Evolutionary conservation across 1,140 invertebrate genomes (phyloP), one percentile per base, ranked within the genome.

Genomic region (Amyelois transitella): DNA sequence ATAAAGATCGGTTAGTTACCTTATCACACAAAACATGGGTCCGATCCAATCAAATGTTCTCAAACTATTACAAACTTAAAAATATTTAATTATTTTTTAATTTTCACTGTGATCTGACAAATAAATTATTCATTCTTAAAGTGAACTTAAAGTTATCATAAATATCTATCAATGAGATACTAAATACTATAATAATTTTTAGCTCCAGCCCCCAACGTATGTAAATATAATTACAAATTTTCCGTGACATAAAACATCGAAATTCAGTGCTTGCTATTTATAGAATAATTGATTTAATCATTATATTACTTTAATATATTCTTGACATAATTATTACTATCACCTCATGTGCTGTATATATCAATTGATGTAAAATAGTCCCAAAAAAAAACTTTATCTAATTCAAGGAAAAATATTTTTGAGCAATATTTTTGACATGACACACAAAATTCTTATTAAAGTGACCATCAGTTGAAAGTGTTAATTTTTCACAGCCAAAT

Each of bases 231-330:
- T 74, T 77, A 78, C 68, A 80, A 78, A 75, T 60, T 73, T 75
- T 74, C 72, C 43, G 81, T 84, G 78, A 79, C 72, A 71, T 73
- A 81, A 77, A 84, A 84, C 81, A 81, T 84, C 74, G 72, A 84
- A 81, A 79, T 81, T 84, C 81, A 84, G 81, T 84, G 81, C 81
- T 84, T 76, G 66, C 78, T 81, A 84, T 83, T 77, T 69, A 77
- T 76, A 80, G 66, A 80, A 73, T 77, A 75, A 67, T 66, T 70
- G 53, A 60, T 64, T 68, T 61, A 57, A 47, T 47, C 44, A 47
- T 47, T 20, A 24, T 3, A 24, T 10, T n/a, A n/a, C 2, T 38
- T 4, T 47, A 19, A 47, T 47, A 47, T 18, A 20, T 47, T 8
- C 44, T 28, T 55, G 54, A 25, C 25, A 50, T 43, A 20, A 24